Base-by-base conservation (phyloP, 2,888 invertebrate species). In the Strigamia crassipes region DNA sequence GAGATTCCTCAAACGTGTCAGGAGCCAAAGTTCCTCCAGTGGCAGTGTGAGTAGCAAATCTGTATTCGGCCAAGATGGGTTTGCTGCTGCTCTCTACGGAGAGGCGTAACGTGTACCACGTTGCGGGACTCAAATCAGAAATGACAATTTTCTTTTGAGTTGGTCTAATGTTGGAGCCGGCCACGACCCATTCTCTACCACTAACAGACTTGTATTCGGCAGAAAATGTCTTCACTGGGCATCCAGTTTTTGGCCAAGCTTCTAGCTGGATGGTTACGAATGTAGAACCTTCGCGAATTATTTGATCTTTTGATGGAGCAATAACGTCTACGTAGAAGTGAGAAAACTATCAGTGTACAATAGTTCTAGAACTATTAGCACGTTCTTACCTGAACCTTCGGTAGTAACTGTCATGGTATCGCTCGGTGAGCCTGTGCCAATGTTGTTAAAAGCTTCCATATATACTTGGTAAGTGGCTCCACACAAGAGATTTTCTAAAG, bases 251-350 rank as follows among this genome's bases (percentile, higher is more conserved):
- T 21, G 80, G 80, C 83, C 83, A 83, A 15, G 83, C 66, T 41
- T 83, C 83, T 15, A 83, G 66, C 23, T 83, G 56, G 10, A 83
- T 46, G 8, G 81, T 83, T 1, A 82, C 83, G 51, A 83, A 82
- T 6, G 73, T 83, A 31, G 81, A 79, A 31, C 82, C 80, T 77
- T 83, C 83, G 13, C 82, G 79, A 13, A 83, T 80, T 8, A 83
- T 82, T 15, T 41, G 79, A 27, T 82, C 51, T 21, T 82, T 83
- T 21, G 66, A 21, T 12, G 83, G 83, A 23, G 51, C 21, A 31
- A 21, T 80, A 23, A 23, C 42, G 12, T 80, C 51, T 34, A 38
- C 8, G 21, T 2, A 31, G 73, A 61, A 61, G 18, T 9, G 61
- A 9, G 13, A 9, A 61, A 12, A 61, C 8, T 5, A 18, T 18